Evolutionary conservation across 2,888 invertebrate genomes (phyloP), one percentile per base, ranked within the genome.

Genomic region (Trissoscelio sp.): DNA sequence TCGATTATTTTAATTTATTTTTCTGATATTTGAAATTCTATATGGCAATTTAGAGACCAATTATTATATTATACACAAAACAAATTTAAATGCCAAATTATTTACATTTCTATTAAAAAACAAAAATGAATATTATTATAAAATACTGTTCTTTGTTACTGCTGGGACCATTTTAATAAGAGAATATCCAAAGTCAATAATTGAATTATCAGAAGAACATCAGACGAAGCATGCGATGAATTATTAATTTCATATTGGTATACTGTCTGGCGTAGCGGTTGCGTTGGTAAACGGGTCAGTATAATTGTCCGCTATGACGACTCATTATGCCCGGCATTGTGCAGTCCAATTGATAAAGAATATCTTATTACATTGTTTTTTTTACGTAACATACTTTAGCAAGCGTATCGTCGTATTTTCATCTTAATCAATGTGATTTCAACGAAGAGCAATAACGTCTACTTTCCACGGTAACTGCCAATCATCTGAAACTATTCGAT

Each of bases 251-350:
- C 31, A 9, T 64, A 53, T 73, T 53, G 55, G 34, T 37, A 34
- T 24, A 22, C 12, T 24, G 39, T 39, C 39, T 31, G 44, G 53
- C 42, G 42, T 53, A 73, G 55, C 22, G 12, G 37, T 57, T 42
- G 55, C 16, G 48, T 44, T 55, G 16, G n/a, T 73, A 64, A 64
- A 55, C 64, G 55, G 73, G 75, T 75, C 67, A 75, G 53, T 51
- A 24, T 75, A 75, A 75, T 75, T 58, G 75, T 67, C 42, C 28
- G 58, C 31, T 34, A 20, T 58, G 58, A 75, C 75, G 58, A 60
- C 28, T 75, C 51, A 60, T 58, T 66, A 44, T 46, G n/a, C 58
- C 14, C 6, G 31, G 22, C n/a, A 60, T 51, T 70, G 70, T 62
- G 53, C 22, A 37, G 42, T 51, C 39, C 48, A 12, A 20, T 20